Conservation (phyloP, 2,888 invertebrate genomes). For the Abrostola tripartita region DNA sequence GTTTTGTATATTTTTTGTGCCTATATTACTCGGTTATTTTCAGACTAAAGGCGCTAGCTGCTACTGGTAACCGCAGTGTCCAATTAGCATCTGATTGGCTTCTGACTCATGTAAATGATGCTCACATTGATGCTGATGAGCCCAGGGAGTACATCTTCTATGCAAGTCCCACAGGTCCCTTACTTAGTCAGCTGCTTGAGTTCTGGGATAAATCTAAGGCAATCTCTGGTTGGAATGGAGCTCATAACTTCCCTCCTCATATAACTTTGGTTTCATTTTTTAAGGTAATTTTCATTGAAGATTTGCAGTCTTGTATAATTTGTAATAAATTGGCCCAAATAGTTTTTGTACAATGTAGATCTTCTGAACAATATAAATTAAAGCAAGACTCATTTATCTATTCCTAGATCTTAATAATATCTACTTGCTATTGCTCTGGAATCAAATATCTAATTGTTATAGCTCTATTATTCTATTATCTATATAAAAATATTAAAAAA, state of each 20-base stretch:
- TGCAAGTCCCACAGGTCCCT: slow-evolving; percentile 93
- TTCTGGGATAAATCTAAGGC: slow-evolving; percentile 94
- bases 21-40: slow-evolving; percentile 10
- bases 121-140: slow-evolving; percentile 92
- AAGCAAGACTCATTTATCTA: too few species aligned
- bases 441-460: too few species aligned
- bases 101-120: slow-evolving; percentile 95
- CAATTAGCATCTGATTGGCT: slow-evolving; percentile 97
- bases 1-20: background rate
- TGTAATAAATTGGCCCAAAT: background rate
- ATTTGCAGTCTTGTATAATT: background rate
- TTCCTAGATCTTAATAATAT: too few species aligned
- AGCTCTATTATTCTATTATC: too few species aligned
- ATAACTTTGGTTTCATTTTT: slow-evolving; percentile 97
- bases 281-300: slow-evolving; percentile 87
- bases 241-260: slow-evolving; percentile 96
- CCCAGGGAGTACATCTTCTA: slow-evolving; percentile 96
- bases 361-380: too few species aligned
- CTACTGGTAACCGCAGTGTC: slow-evolving; percentile 95
- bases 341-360: background rate
- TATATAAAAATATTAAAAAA: background rate
- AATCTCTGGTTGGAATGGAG: slow-evolving; percentile 95
- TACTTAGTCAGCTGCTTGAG: slow-evolving; percentile 91
- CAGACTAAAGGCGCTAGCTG: slow-evolving; percentile 96
- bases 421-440: too few species aligned